Evolutionary conservation across 1,140 invertebrate species (phyloP).

Genomic region (Mamestra configurata): DNA sequence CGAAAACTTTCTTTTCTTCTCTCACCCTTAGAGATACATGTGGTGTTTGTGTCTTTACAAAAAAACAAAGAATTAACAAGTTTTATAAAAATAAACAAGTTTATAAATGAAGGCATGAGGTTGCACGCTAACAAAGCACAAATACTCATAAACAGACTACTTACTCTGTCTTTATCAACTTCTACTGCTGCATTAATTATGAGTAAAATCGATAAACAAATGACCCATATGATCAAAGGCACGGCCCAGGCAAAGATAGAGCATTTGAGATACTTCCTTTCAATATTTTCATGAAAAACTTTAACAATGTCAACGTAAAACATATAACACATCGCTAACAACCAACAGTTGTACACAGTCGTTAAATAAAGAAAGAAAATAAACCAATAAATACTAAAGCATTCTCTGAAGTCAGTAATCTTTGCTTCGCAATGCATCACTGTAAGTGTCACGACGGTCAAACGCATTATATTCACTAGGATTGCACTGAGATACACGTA

Average conservation of each 20-base stretch:
- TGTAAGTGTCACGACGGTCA: not conserved
- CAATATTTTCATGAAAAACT: not conserved
- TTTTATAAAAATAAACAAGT: not conserved
- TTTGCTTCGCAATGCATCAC: no score
- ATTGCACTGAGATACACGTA: not conserved
- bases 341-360: not conserved
- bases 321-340: not conserved
- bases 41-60: not conserved
- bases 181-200: not conserved
- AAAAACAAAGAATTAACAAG: not conserved
- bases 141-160: no score
- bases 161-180: not conserved
- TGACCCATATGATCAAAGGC: not conserved
- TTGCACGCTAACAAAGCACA: not conserved
- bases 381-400: not conserved
- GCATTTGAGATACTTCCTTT: not conserved
- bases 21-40: not conserved
- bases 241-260: not conserved
- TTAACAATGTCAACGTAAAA: conserved; percentile 1
- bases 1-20: not conserved
- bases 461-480: not conserved
- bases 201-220: not conserved
- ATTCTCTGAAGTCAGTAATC: no score
- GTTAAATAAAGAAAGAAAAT: not conserved
- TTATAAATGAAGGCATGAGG: not conserved